A percentile compares a stretch with the other conserved stretches of the same genome.
These are phyloP conservation scores for Batillaria attramentaria DNA, from an alignment of 1,140 invertebrate genomes.

Conservation along the genomic window DNA sequence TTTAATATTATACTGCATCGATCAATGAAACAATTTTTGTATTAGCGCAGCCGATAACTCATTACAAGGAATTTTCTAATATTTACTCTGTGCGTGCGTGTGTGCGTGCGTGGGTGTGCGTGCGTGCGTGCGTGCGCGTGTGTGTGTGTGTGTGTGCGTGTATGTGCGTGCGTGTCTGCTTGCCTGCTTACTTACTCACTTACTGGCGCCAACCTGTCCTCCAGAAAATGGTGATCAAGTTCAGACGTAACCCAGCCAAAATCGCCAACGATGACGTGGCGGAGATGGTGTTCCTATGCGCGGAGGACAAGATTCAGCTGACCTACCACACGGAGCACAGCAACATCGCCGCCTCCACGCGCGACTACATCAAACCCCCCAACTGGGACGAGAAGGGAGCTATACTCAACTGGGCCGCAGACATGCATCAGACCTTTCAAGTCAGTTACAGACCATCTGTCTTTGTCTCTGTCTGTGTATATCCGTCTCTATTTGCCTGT, in stretches of 20 bases:
- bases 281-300: slow-evolving; percentile 67
- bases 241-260: slow-evolving; percentile 62
- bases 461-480: background rate
- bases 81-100: background rate
- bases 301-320: slow-evolving; percentile 69
- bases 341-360: slow-evolving; percentile 68
- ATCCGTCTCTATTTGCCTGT: background rate
- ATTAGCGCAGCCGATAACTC: too few species aligned
- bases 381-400: slow-evolving; percentile 71
- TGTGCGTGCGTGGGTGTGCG: background rate
- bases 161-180: background rate
- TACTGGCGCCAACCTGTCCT: too few species aligned
- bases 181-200: background rate
- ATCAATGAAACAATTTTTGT: too few species aligned
- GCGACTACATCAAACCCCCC: slow-evolving; percentile 71
- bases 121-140: background rate
- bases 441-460: slow-evolving; percentile 38
- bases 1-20: too few species aligned
- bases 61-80: too few species aligned
- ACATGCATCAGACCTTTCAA: slow-evolving; percentile 71
- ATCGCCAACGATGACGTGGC: slow-evolving; percentile 68
- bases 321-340: slow-evolving; percentile 70
- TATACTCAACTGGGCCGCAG: slow-evolving; percentile 62
- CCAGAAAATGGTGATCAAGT: slow-evolving; percentile 71
- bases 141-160: background rate